Base-by-base conservation (phyloP, 2,888 invertebrate genomes). In the Plusia festucae region DNA sequence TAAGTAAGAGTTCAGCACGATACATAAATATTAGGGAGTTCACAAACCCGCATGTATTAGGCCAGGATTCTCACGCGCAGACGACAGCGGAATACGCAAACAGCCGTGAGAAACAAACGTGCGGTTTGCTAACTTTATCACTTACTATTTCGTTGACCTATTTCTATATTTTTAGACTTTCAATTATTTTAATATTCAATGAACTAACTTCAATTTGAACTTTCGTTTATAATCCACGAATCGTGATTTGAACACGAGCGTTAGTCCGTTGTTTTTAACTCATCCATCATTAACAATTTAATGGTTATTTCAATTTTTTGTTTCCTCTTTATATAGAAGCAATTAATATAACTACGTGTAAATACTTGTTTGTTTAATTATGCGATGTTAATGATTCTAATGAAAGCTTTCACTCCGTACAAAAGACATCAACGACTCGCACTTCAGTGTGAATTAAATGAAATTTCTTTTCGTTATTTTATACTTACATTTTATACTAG, bases 131-230 rank as follows among this genome's bases (percentile, higher is more conserved):
- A 81, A 85, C 85, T 84, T 93, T 81, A 77, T 86, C 88, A 93
- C 93, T 93, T 91, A 85, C 92, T 78, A 78, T 94, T 93, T 93
- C 93, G 88, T 87, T 90, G 88, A 84, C 85, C 90, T 85, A 90
- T 88, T 85, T 91, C 84, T 85, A 82, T 58, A 73, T 73, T 75
- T 76, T 70, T 70, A 58, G 70, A 79, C 81, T 84, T 84, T 82
- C 75, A 74, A 65, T n/a, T n/a, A n/a, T n/a, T n/a, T n/a, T n/a
- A n/a, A n/a, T n/a, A n/a, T n/a, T n/a, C n/a, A n/a, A n/a, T n/a
- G n/a, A n/a, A n/a, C n/a, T n/a, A n/a, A n/a, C n/a, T n/a, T 57
- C 40, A n/a, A 56, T 20, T 65, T 34, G 51, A 51, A 74, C 71
- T 80, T 81, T 76, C 74, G 67, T 73, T 72, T 61, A 64, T 57